phyloP scores from a whole-genome alignment of 1,140 invertebrate genomes.

The Acyrthosiphon pisum region DNA sequence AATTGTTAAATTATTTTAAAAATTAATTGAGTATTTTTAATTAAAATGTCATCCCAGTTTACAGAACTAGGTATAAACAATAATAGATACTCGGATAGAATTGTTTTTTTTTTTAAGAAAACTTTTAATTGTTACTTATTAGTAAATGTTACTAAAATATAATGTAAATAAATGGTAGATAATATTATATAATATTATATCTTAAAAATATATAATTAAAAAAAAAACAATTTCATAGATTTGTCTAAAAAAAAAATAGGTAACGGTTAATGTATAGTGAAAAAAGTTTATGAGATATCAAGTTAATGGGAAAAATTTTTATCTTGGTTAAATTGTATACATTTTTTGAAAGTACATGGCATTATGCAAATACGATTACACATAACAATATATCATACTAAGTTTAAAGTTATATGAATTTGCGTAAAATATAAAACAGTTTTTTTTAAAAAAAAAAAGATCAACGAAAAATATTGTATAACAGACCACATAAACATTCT shows the following conservation, averaged over 20 bases:
- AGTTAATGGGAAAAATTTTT: background rate
- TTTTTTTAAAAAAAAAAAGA: background rate
- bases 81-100: too few species aligned
- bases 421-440: background rate
- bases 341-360: background rate
- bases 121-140: background rate
- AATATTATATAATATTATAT: background rate
- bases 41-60: too few species aligned
- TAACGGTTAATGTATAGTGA: background rate
- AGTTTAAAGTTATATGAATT: background rate
- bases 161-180: background rate
- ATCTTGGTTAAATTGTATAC: background rate
- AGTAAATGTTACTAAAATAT: background rate
- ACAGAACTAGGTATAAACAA: too few species aligned
- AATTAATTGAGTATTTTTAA: too few species aligned
- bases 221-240: background rate
- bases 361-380: background rate
- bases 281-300: background rate
- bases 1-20: background rate
- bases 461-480: background rate
- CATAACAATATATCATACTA: background rate
- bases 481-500: background rate
- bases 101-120: too few species aligned
- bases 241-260: background rate
- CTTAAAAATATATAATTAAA: background rate